A percentile compares a stretch with the other conserved stretches of the same genome.
These are phyloP conservation scores for Mythimna albipuncta DNA, from an alignment of 2,888 invertebrate genomes.

Conservation along the genomic window DNA sequence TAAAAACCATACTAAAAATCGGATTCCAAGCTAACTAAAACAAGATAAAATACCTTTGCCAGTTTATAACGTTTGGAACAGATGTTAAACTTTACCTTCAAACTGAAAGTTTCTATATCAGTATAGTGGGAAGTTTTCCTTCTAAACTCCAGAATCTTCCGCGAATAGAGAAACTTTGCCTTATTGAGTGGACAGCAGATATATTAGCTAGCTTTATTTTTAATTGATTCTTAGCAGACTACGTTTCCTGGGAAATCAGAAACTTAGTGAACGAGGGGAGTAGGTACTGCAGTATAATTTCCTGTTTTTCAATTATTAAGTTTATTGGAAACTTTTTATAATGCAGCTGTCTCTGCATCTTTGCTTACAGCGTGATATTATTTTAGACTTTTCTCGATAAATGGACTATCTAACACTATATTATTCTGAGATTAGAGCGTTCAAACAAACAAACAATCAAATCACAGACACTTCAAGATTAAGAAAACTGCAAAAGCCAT, in stretches of 20 bases:
- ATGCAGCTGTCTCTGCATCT: no score
- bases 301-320: neutral
- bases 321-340: neutral
- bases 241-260: constrained; percentile 8
- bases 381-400: no score
- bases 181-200: constrained; percentile 10
- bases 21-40: constrained; percentile 16
- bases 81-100: constrained; percentile 58
- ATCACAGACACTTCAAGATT: no score
- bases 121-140: constrained; percentile 43
- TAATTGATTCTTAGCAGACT: constrained; percentile 26
- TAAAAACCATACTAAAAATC: neutral
- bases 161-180: constrained; percentile 22
- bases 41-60: constrained; percentile 39
- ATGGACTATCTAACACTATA: no score
- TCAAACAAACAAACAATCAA: no score
- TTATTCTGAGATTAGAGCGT: no score
- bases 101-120: constrained; percentile 26
- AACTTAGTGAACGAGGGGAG: neutral
- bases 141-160: constrained; percentile 39
- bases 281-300: neutral
- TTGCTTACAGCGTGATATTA: no score
- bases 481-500: no score
- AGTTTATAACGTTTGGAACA: constrained; percentile 54
- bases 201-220: constrained; percentile 17